These are phyloP conservation scores for Lutjanus erythropterus DNA, from an alignment of 2,113 vertebrate species.

Conservation along the genomic window DNA sequence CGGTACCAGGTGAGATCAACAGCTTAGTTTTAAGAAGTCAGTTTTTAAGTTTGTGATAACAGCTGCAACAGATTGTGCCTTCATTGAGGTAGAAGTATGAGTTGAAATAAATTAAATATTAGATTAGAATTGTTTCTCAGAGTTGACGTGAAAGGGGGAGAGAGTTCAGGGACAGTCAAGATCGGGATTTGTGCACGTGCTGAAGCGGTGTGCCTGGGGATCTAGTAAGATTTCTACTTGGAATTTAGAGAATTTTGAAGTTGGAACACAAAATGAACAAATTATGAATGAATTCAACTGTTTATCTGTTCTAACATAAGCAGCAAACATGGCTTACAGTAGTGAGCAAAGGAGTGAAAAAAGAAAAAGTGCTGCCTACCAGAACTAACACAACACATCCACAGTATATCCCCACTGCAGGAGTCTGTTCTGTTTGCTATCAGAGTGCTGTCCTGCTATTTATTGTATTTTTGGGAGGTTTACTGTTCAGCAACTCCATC, in stretches of 20 bases:
- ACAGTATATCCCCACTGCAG: background rate
- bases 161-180: background rate
- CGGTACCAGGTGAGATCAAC: background rate
- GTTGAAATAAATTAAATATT: constrained; percentile 1
- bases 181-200: background rate
- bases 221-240: background rate
- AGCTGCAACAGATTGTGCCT: background rate
- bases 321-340: background rate
- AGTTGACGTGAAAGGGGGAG: background rate
- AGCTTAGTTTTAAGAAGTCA: background rate
- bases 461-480: background rate
- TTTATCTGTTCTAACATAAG: background rate
- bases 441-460: background rate
- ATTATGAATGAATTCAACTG: background rate
- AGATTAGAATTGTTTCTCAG: background rate
- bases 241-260: background rate
- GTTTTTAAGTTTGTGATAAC: background rate
- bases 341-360: background rate
- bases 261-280: background rate
- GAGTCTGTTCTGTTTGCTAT: background rate
- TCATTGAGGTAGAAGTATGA: background rate
- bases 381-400: background rate
- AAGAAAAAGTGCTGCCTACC: background rate
- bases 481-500: background rate
- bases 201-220: background rate